Conservation (phyloP, 2,888 invertebrate genomes). For the Lagria hirta region DNA sequence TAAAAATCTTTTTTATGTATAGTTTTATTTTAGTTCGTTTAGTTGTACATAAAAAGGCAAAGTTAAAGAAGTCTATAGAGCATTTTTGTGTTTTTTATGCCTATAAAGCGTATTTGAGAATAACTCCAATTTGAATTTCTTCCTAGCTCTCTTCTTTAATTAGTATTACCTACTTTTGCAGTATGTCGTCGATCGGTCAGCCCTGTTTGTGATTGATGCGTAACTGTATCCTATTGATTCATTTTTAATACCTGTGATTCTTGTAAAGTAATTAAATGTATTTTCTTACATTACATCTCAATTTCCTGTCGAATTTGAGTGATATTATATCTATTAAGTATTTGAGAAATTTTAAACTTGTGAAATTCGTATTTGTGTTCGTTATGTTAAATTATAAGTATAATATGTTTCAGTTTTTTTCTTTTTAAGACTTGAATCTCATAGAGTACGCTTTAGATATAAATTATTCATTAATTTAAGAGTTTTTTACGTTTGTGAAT, state of each 20-base stretch:
- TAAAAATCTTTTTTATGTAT: too few relatives aligned
- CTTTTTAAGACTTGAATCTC: not conserved
- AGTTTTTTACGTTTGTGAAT: too few relatives aligned
- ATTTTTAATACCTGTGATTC: slow-evolving; percentile 24
- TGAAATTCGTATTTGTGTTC: not conserved
- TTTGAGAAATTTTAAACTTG: not conserved
- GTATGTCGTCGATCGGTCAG: not conserved
- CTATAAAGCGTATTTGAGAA: too few relatives aligned
- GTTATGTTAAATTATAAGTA: not conserved
- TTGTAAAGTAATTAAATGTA: slow-evolving; percentile 22
- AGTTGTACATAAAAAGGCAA: too few relatives aligned
- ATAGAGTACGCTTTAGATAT: not conserved
- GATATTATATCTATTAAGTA: slow-evolving; percentile 11
- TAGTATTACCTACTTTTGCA: not conserved
- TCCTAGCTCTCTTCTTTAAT: too few relatives aligned
- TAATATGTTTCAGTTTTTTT: not conserved
- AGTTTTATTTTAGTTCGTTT: too few relatives aligned
- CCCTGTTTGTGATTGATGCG: slow-evolving; percentile 6
- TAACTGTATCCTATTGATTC: slow-evolving; percentile 14
- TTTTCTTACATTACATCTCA: slow-evolving; percentile 21
- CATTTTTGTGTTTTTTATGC: too few relatives aligned
- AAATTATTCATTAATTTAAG: not conserved
- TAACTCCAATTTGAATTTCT: too few relatives aligned
- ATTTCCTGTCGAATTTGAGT: slow-evolving; percentile 11
- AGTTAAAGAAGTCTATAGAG: too few relatives aligned